Conservation (phyloP, 2,113 vertebrate species). For the Ciconia stormi region DNA sequence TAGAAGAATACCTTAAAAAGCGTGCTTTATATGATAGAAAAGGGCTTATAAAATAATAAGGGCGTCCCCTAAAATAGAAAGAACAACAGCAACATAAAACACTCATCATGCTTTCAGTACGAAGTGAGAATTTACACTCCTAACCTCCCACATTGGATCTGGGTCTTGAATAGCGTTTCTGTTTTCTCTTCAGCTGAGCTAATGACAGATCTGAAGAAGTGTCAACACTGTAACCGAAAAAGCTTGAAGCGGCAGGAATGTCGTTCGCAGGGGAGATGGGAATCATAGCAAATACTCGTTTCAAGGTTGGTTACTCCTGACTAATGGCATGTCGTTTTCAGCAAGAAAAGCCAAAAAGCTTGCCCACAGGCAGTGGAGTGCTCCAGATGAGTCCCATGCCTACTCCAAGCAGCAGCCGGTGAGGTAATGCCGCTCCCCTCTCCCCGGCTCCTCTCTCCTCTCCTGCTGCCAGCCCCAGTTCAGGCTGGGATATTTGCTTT, state of each 20-base stretch:
- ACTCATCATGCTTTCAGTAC: neutral
- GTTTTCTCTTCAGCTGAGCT: constrained; percentile 30
- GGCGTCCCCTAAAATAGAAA: neutral
- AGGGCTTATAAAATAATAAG: neutral
- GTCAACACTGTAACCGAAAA: neutral
- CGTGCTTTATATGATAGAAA: neutral
- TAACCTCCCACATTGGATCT: neutral
- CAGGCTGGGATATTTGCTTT: neutral
- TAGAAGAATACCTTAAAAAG: neutral
- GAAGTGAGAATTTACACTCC: neutral
- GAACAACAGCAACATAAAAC: neutral
- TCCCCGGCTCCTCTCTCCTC: neutral
- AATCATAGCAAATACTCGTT: neutral
- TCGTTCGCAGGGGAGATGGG: neutral
- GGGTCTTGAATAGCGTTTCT: neutral
- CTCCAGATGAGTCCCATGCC: neutral
- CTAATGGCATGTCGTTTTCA: neutral
- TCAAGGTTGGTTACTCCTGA: neutral
- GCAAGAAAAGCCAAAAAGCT: neutral
- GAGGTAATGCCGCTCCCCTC: neutral
- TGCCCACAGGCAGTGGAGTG: neutral
- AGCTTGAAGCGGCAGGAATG: neutral
- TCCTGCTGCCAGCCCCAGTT: neutral
- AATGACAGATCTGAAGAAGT: neutral
- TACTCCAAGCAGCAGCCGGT: neutral